phyloP scores from a whole-genome alignment of 2,797 vertebrate genomes.

The Rhadinocentrus ornatus region DNA sequence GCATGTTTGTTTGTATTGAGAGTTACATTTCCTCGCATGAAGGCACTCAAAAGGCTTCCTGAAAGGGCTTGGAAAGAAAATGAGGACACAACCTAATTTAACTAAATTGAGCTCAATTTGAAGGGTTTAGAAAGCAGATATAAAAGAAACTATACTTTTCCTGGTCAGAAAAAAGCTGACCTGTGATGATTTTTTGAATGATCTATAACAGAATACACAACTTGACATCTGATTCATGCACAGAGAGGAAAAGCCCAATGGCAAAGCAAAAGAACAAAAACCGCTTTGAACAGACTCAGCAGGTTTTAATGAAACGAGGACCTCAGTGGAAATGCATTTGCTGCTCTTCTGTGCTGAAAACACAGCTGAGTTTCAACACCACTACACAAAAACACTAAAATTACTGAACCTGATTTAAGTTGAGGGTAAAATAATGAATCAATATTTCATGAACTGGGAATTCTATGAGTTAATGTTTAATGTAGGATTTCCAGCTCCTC shows the following conservation, averaged over 20 bases:
- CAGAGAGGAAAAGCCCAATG: slow-evolving; percentile 1
- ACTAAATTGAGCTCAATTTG: slow-evolving; percentile 38
- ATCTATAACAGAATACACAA: not conserved
- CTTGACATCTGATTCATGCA: slow-evolving; percentile 10
- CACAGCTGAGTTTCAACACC: not conserved
- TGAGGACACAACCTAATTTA: slow-evolving; percentile 17
- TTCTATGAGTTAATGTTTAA: slow-evolving; percentile 48
- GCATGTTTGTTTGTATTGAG: slow-evolving; percentile 29
- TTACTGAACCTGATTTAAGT: slow-evolving; percentile 9
- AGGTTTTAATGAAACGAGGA: slow-evolving; percentile 1
- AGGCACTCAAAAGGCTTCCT: slow-evolving; percentile 14
- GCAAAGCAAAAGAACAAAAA: slow-evolving; percentile 9
- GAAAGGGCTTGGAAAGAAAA: slow-evolving; percentile 24
- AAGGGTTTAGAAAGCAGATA: slow-evolving; percentile 8
- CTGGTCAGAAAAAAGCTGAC: not conserved
- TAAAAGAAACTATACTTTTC: not conserved
- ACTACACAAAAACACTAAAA: not conserved
- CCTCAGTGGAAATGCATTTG: not conserved
- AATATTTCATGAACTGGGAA: slow-evolving; percentile 41
- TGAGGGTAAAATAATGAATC: slow-evolving; percentile 13
- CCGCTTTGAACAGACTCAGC: slow-evolving; percentile 5
- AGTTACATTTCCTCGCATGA: slow-evolving; percentile 47
- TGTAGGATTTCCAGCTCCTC: slow-evolving; percentile 16
- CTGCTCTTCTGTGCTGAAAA: not conserved
- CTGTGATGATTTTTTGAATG: not conserved